Evolutionary conservation across 2,113 vertebrate species (phyloP), one percentile per base, ranked within the genome.

Genomic region (Myiagra hebetior): DNA sequence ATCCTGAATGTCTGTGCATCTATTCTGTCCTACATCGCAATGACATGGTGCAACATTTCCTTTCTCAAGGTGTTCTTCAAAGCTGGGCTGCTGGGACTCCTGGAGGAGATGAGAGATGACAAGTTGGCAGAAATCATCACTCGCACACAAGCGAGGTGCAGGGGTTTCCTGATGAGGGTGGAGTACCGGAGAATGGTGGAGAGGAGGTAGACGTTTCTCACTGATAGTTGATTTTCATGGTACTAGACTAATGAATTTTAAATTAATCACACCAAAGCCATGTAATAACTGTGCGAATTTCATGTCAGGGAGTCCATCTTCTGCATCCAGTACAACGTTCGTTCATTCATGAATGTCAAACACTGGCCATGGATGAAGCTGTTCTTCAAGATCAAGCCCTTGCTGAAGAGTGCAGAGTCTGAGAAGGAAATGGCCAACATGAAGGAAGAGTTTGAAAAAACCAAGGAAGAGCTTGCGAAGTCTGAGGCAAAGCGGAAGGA

Each of bases 61-160:
- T 77, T 63, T 81, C 47, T 84, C 47, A 68, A 99, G 99, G 98
- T 99, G 87, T 99, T 99, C 97, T 99, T 99, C 97, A 99, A 99
- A 98, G 99, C 99, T 92, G 99, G 99, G 15, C 91, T 99, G 73
- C 86, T 99, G 94, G 99, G 99, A 62, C 84, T 95, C 11, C 98
- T 99, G 62, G 99, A 99, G 82, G 99, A 99, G 97, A 98, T 99
- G 99, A 91, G 98, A 79, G 98, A 98, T 72, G 98, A 98, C 5
- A 98, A 99, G 12, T 87, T 99, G 20, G 98, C 99, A 94, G 97
- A 98, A 26, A 98, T 99, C 30, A 98, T 99, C 49, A 99, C 99
- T 37, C 95, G 97, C 49, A 98, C 98, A 53, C 99, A 99, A 77
- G 98, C 99, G 13, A 97, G 98, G 46, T 98, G 98, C 82, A 98